phyloP scores from a whole-genome alignment of 2,113 vertebrate genomes.

The Copsychus sechellarum region DNA sequence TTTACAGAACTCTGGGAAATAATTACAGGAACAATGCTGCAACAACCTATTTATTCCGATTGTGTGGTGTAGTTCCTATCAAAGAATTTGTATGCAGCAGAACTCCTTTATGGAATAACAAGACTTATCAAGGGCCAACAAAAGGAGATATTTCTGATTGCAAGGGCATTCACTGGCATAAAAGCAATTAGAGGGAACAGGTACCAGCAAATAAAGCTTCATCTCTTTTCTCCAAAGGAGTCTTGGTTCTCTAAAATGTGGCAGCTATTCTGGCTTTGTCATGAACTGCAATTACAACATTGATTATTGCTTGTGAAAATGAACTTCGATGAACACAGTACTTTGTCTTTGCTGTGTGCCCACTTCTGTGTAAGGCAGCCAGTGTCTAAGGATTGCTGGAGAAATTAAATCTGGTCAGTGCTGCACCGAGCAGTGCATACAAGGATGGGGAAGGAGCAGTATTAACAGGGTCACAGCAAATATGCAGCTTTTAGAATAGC shows the following conservation, averaged over 20 bases:
- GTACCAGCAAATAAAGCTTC: not conserved
- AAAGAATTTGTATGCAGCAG: not conserved
- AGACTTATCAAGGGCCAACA: not conserved
- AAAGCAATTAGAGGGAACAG: not conserved
- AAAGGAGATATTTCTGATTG: not conserved
- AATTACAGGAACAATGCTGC: not conserved
- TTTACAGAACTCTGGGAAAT: not conserved
- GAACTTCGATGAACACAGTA: not conserved
- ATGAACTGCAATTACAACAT: not conserved
- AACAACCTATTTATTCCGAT: not conserved
- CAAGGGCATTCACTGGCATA: not conserved
- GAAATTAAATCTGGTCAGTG: not conserved
- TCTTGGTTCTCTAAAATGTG: not conserved
- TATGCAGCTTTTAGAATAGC: not conserved
- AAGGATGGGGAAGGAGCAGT: not conserved
- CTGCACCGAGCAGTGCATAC: not conserved
- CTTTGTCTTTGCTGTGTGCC: rapidly evolving
- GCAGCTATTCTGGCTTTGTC: not conserved
- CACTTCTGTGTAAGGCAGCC: not conserved
- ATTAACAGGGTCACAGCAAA: not conserved
- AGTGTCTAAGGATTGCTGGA: not conserved
- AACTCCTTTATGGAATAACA: not conserved
- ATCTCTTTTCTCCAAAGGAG: not conserved
- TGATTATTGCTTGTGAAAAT: not conserved
- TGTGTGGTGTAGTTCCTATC: not conserved